Evolutionary conservation across 2,888 invertebrate genomes (phyloP).

Genomic region (Drosophila vallismaia): DNA sequence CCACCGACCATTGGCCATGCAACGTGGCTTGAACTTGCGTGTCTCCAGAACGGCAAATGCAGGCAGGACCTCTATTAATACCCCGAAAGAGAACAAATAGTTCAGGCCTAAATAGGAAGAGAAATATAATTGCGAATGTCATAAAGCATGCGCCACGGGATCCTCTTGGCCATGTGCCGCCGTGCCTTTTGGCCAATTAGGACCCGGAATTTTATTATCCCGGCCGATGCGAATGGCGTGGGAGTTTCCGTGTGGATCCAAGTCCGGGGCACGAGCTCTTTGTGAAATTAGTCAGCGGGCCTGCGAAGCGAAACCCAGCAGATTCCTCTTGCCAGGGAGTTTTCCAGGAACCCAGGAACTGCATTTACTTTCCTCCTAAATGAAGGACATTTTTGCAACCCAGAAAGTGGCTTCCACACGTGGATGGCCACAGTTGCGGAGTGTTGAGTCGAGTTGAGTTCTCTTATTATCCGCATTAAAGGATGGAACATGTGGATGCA

Average conservation of each 20-base stretch:
- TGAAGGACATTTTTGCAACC: conserved; percentile 4
- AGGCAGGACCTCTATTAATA: not conserved
- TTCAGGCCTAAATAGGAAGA: not conserved
- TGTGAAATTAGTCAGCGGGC: not conserved
- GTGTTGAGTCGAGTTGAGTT: no score
- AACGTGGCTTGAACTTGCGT: not conserved
- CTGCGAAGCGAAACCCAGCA: no score
- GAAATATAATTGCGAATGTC: not conserved
- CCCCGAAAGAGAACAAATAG: not conserved
- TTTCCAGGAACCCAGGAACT: no score
- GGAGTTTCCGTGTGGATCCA: conserved; percentile 19
- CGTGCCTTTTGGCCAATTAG: conserved; percentile 15
- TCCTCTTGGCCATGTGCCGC: not conserved
- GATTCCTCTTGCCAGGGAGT: no score
- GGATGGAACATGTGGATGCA: no score
- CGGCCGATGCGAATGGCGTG: conserved; percentile 9
- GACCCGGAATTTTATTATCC: conserved; percentile 25
- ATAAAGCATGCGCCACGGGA: conserved; percentile 11
- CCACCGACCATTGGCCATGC: conserved; percentile 3
- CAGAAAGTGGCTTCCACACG: not conserved
- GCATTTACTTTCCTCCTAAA: not conserved
- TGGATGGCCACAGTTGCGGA: no score
- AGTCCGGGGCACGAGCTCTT: not conserved
- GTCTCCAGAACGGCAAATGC: not conserved
- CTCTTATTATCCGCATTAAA: no score